Evolutionary conservation across 1,140 invertebrate genomes (phyloP), one percentile per base, ranked within the genome.

Genomic region (Gryllus bimaculatus): DNA sequence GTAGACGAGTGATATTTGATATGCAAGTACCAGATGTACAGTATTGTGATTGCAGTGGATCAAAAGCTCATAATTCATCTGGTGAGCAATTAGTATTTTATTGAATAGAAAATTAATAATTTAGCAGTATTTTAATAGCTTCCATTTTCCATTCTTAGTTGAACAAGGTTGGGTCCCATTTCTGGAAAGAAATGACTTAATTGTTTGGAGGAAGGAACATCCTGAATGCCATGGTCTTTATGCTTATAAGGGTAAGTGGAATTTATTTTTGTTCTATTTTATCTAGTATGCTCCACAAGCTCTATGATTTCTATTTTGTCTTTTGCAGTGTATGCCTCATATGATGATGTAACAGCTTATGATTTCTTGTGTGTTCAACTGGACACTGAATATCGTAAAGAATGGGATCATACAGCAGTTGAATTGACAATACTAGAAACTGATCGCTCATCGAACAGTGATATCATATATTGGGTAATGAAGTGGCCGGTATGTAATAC

Each of bases 381-480:
- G 18, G 93, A 96, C 84, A 88, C 92, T 20, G 88, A 91, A 39
- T 95, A 94, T 86, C 88, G 95, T 54, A 91, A 89, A 78, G 86
- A 90, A 81, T 96, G 95, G 95, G 95, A 96, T 86, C 85, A 88
- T 0, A 93, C 93, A n/a, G 94, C 93, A 4, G 88, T 93, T 10
- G 85, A 91, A 77, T 85, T 96, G 73, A 85, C 90, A 80, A 86
- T 93, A 47, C 87, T 94, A 74, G 92, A 93, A 82, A 88, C 88
- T 26, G 91, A 95, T 84, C 89, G 89, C 20, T 81, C 82, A 18
- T 83, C 83, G 82, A 78, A 85, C 79, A 91, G 90, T 77, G 93
- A 95, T 85, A 85, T 95, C 47, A 88, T 96, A 77, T 95, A 96
- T 83, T 96, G 94, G 94, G 94, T 95, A 87, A 93, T 95, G 85